Evolutionary conservation across 1,140 invertebrate species (phyloP).

Genomic region (Sycophila sp.): DNA sequence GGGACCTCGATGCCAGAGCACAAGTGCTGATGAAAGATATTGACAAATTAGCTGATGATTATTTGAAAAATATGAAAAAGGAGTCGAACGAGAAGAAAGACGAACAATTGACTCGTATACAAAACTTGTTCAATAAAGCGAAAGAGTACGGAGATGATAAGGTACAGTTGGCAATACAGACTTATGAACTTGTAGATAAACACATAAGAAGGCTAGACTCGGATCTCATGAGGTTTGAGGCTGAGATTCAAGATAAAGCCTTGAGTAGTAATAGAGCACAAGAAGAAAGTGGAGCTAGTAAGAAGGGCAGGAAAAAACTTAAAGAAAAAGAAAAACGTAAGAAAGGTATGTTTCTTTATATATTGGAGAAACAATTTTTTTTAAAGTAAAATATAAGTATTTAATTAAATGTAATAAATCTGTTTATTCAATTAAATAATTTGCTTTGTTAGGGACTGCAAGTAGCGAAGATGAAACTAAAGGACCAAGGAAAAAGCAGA

Average conservation of each 20-base stretch:
- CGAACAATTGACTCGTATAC: conserved; percentile 85
- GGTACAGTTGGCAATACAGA: conserved; percentile 96
- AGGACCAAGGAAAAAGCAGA: conserved; percentile 74
- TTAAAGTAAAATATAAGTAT: not conserved
- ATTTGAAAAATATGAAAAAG: conserved; percentile 75
- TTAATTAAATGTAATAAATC: not conserved
- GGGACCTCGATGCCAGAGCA: conserved; percentile 91
- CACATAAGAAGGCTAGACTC: conserved; percentile 95
- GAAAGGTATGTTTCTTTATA: conserved; percentile 62
- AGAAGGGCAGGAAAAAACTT: conserved; percentile 77
- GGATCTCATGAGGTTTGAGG: conserved; percentile 94
- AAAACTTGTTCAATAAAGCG: conserved; percentile 88
- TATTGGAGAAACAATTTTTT: not conserved
- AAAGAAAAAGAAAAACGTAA: conserved; percentile 72
- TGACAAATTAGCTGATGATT: conserved; percentile 87
- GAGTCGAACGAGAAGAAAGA: conserved; percentile 79
- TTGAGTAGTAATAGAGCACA: conserved; percentile 74
- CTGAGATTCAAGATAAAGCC: conserved; percentile 95
- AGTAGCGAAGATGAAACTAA: conserved; percentile 70
- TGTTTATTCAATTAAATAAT: not conserved
- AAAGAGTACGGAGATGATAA: conserved; percentile 97
- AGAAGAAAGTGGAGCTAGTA: conserved; percentile 68
- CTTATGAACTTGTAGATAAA: conserved; percentile 98
- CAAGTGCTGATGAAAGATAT: conserved; percentile 91
- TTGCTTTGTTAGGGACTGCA: conserved; percentile 44